Conservation (phyloP, 2,888 invertebrate genomes). For the Stramonita haemastoma region DNA sequence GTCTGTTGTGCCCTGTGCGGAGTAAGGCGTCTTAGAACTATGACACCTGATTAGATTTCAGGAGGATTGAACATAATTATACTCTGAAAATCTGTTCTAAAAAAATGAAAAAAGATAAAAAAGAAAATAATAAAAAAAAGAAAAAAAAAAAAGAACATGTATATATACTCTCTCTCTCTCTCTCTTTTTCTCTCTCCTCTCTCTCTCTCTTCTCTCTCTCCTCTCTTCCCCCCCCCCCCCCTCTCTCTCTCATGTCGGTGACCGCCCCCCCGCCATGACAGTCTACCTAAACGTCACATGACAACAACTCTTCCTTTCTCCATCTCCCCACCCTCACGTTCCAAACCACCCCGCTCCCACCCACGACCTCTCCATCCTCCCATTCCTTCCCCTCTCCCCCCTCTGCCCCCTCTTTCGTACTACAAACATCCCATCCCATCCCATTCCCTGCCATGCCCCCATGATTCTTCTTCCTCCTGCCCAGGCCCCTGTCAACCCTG, state of each 20-base stretch:
- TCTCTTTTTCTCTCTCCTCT: background rate
- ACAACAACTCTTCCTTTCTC: background rate
- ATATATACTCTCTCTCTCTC: background rate
- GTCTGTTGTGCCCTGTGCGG: too few relatives aligned
- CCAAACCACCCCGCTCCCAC: background rate
- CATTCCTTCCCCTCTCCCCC: background rate
- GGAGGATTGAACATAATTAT: too few relatives aligned
- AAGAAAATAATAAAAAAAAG: too few relatives aligned
- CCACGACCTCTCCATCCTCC: background rate
- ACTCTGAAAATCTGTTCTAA: too few relatives aligned
- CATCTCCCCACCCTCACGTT: background rate
- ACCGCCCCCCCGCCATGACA: background rate
- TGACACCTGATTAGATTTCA: too few relatives aligned
- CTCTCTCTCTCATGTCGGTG: conserved; percentile 1
- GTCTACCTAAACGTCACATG: background rate
- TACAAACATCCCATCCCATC: too few relatives aligned
- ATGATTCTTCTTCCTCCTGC: background rate
- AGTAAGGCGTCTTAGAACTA: too few relatives aligned
- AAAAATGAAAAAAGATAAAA: too few relatives aligned
- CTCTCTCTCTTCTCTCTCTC: background rate
- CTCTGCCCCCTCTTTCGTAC: background rate
- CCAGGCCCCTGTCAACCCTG: background rate
- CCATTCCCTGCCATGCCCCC: background rate
- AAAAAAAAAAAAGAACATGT: too few relatives aligned
- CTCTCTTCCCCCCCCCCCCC: background rate